Percentiles rank a stretch among this genome's conserved stretches.
Evolutionary conservation across 2,888 invertebrate genomes (phyloP).

Genomic region (Latrodectus elegans): DNA sequence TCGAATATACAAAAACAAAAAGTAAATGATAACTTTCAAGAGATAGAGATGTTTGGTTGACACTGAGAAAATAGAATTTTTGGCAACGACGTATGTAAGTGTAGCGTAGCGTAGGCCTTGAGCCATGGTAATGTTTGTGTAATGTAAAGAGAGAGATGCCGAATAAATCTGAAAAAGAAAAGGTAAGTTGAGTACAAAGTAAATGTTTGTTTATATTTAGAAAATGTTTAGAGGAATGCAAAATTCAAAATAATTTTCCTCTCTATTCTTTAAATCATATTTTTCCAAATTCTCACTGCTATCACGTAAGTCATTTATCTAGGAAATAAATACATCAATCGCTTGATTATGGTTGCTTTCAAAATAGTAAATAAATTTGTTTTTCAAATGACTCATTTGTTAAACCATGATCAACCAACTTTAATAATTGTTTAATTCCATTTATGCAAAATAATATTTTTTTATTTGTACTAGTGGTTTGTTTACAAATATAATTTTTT

Average conservation of each 20-base stretch:
- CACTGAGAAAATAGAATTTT: conserved; percentile 63
- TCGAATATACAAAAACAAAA: no score
- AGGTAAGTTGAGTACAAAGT: conserved; percentile 33
- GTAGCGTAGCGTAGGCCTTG: conserved; percentile 70
- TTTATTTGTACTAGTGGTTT: background rate
- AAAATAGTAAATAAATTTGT: background rate
- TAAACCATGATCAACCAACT: no score
- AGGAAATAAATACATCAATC: background rate
- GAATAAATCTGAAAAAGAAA: conserved; percentile 69
- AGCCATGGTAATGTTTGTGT: conserved; percentile 70
- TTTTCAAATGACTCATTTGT: no score
- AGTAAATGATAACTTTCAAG: no score
- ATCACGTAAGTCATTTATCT: conserved; percentile 2
- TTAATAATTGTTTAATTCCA: background rate
- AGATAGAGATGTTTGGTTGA: background rate
- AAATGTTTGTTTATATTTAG: conserved; percentile 15
- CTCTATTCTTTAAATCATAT: background rate
- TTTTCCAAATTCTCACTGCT: background rate
- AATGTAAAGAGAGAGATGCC: conserved; percentile 68
- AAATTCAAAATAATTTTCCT: background rate
- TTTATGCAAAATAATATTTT: conserved; percentile 8
- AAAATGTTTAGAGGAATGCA: background rate
- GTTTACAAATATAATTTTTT: no score
- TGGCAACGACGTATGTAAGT: conserved; percentile 69
- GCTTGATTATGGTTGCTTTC: background rate